Base-by-base conservation (phyloP, 2,888 invertebrate species). In the Keiferia lycopersicella region DNA sequence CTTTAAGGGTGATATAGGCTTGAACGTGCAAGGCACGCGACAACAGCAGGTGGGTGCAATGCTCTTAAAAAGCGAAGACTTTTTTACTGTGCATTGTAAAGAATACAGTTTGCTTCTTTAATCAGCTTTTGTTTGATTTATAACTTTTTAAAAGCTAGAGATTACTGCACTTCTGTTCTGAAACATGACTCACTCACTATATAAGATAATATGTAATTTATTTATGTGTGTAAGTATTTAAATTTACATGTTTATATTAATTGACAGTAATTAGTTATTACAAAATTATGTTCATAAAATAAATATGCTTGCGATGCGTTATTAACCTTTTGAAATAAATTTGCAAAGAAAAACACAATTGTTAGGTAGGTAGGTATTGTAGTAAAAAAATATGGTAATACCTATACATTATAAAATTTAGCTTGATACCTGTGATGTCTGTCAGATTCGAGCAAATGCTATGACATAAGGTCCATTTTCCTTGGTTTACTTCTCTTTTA, bases 41-140 rank as follows among this genome's bases (percentile, higher is more conserved):
- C 89, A 83, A 76, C 80, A 85, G 91, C 91, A 91, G 91, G 91
- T 91, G 91, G 83, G 80, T 86, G 79, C 81, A 73, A 75, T 77
- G 78, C 71, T 83, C 80, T 88, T 87, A 87, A 89, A 89, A 91
- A 89, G 87, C 83, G 80, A 86, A 84, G 82, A 81, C 78, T 86
- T 84, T 88, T 84, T 84, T 78, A 80, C 77, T 71, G 74, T 78
- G 79, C 78, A 79, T 83, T 81, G 81, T 85, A 83, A 82, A 80
- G 83, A 82, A 82, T 79, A 74, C 75, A 78, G 79, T 81, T 79
- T 83, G 80, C 73, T 73, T 71, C 71, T 68, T 71, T 74, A 74
- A 77, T 75, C 76, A 72, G 73, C 66, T 71, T 70, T 72, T 71
- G 70, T 68, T 69, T 71, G 71, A 68, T 69, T 69, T 69, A 64